A percentile compares a stretch with the other conserved stretches of the same genome.
phyloP scores from a whole-genome alignment of 2,888 invertebrate genomes.

The Idaea straminata region DNA sequence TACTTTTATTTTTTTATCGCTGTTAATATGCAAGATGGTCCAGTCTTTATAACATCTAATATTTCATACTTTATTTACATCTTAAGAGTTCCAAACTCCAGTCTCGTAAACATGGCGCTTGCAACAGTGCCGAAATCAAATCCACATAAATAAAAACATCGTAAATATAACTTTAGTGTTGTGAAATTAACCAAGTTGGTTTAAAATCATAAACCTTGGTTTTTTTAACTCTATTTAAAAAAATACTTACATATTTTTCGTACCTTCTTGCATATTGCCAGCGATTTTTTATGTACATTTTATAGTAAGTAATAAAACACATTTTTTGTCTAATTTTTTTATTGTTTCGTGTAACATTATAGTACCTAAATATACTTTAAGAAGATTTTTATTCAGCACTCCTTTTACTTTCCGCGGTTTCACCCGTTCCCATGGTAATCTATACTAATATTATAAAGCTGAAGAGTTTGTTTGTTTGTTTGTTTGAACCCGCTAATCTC shows the following conservation, averaged over 20 bases:
- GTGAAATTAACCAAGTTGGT: no score
- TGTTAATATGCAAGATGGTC: neutral
- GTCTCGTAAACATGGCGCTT: no score
- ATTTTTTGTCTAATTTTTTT: neutral
- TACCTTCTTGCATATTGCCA: neutral
- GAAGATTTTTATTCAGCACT: neutral
- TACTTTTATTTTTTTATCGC: neutral
- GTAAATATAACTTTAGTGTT: no score
- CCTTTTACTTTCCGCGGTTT: neutral
- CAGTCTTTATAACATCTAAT: neutral
- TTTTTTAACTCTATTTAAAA: neutral
- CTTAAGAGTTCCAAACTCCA: no score
- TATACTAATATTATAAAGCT: no score
- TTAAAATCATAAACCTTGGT: neutral
- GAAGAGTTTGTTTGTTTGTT: no score
- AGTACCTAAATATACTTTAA: neutral
- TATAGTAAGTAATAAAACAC: constrained; percentile 28
- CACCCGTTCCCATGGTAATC: no score
- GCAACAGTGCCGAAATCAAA: no score
- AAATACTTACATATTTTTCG: neutral
- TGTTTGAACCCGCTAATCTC: no score
- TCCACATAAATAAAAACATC: no score
- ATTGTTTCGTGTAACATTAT: constrained; percentile 15
- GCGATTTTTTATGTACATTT: neutral
- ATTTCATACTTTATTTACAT: neutral